These are phyloP conservation scores for Rhopalosiphum padi DNA, from an alignment of 1,140 invertebrate species.

Conservation along the genomic window DNA sequence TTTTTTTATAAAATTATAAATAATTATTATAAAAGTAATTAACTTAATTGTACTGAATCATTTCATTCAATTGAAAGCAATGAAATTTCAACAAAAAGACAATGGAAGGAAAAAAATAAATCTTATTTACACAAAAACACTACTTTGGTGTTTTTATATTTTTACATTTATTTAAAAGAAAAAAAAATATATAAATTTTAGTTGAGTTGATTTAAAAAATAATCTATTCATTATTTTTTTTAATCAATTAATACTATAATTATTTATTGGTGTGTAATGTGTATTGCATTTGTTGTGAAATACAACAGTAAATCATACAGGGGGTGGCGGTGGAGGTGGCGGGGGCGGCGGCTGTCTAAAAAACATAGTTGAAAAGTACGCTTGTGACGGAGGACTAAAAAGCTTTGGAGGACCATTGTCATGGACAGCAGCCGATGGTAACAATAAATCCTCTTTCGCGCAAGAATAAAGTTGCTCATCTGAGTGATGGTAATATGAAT, in stretches of 20 bases:
- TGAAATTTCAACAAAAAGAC: slow-evolving; percentile 54
- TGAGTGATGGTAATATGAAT: slow-evolving; percentile 39
- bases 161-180: slow-evolving; percentile 11
- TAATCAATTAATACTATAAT: slow-evolving; percentile 13
- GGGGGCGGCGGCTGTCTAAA: slow-evolving; percentile 50
- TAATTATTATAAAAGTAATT: slow-evolving; percentile 56
- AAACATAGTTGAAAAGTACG: slow-evolving; percentile 46
- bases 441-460: slow-evolving; percentile 40
- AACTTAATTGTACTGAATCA: slow-evolving; percentile 43
- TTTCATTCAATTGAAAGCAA: slow-evolving; percentile 53
- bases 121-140: slow-evolving; percentile 54
- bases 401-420: slow-evolving; percentile 50
- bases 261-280: slow-evolving; percentile 34
- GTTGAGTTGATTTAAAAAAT: slow-evolving; percentile 41
- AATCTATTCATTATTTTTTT: slow-evolving; percentile 27
- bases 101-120: slow-evolving; percentile 57
- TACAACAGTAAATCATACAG: slow-evolving; percentile 22
- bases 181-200: slow-evolving; percentile 42
- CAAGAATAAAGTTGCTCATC: slow-evolving; percentile 46
- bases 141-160: not conserved
- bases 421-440: slow-evolving; percentile 30
- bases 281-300: slow-evolving; percentile 20
- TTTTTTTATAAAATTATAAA: slow-evolving; percentile 57
- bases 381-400: slow-evolving; percentile 44
- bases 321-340: slow-evolving; percentile 36